Percentiles rank a stretch among this genome's conserved stretches.
phyloP scores from a whole-genome alignment of 2,797 vertebrate species.

The Limnodromus scolopaceus region DNA sequence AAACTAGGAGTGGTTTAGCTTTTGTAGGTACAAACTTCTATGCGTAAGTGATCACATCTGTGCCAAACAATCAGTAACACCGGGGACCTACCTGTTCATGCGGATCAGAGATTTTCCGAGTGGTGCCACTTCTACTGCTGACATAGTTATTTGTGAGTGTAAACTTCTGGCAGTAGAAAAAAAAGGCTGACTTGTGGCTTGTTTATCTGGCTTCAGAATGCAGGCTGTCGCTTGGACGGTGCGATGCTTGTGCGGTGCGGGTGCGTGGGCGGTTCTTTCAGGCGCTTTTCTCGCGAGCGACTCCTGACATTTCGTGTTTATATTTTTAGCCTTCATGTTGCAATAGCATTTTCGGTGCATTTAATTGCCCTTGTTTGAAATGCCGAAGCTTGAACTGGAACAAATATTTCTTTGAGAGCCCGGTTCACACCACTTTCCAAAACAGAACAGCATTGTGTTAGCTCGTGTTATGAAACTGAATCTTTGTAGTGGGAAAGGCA shows the following conservation, averaged over 20 bases:
- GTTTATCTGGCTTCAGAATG: background rate
- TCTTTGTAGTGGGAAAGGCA: background rate
- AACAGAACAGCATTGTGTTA: background rate
- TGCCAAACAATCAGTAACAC: background rate
- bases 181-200: background rate
- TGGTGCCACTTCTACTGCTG: background rate
- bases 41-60: background rate
- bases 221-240: background rate
- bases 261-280: background rate
- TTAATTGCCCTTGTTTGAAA: constrained; percentile 11
- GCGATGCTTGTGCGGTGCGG: background rate
- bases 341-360: background rate
- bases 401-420: background rate
- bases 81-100: background rate
- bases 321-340: constrained; percentile 25
- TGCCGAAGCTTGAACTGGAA: background rate
- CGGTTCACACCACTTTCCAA: background rate
- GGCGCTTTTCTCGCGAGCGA: background rate
- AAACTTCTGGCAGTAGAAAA: background rate
- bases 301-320: background rate
- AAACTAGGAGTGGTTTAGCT: background rate
- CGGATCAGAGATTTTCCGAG: background rate
- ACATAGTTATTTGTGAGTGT: background rate
- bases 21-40: background rate
- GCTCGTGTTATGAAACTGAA: background rate